A percentile compares a stretch with the other conserved stretches of the same genome.
Evolutionary conservation across 2,888 invertebrate species (phyloP).

Genomic region (Trissolcus brochymenae): DNA sequence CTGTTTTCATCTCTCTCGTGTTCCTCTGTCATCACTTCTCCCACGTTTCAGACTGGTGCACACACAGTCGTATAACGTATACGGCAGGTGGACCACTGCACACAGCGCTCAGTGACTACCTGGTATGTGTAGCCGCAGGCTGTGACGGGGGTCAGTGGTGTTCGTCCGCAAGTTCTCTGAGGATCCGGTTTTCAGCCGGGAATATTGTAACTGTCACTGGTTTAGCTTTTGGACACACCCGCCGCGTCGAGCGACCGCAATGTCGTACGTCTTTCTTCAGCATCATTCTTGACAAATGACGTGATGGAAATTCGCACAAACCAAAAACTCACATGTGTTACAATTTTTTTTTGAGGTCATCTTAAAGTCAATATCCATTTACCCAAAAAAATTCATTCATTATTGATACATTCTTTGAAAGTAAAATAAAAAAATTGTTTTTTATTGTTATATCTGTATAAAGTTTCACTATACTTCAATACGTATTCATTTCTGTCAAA

Average conservation of each 20-base stretch:
- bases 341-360: no score
- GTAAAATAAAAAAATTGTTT: no score
- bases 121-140: constrained; percentile 53
- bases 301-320: constrained; percentile 37
- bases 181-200: constrained; percentile 61
- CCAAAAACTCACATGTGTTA: no score
- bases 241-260: constrained; percentile 60
- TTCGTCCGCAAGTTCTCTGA: constrained; percentile 63
- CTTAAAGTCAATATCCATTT: no score
- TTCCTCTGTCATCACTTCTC: constrained; percentile 48
- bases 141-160: constrained; percentile 61
- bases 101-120: constrained; percentile 53
- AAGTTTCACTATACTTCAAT: no score
- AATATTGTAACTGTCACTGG: constrained; percentile 65
- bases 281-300: constrained; percentile 53
- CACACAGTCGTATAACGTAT: constrained; percentile 39
- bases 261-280: constrained; percentile 64
- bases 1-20: constrained; percentile 49
- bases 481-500: no score
- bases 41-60: constrained; percentile 44
- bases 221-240: constrained; percentile 54
- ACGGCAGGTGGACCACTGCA: constrained; percentile 55
- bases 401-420: no score
- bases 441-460: no score
- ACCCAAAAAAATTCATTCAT: no score